These are phyloP conservation scores for Trypoxylon attenuatum DNA, from an alignment of 2,888 invertebrate species.

Conservation along the genomic window DNA sequence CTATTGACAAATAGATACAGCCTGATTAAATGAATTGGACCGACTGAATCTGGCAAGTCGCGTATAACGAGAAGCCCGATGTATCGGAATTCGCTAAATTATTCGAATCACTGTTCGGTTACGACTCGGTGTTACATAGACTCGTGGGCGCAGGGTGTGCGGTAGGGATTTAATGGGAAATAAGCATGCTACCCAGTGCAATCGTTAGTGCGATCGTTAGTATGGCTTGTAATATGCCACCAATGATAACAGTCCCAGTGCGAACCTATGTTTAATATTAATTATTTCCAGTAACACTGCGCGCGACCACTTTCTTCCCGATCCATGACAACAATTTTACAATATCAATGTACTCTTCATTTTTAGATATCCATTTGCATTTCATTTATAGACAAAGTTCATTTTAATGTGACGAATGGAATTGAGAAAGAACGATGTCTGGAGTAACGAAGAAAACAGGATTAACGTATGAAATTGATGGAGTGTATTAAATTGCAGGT, in stretches of 20 bases:
- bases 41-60: slow-evolving; percentile 1
- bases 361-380: too few species aligned
- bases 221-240: slow-evolving; percentile 30
- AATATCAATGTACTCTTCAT: too few species aligned
- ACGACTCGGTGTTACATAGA: slow-evolving; percentile 39
- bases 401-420: too few species aligned
- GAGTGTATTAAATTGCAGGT: slow-evolving; percentile 1
- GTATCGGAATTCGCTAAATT: slow-evolving; percentile 38
- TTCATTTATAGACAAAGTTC: too few species aligned
- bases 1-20: background rate
- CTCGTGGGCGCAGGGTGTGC: too few species aligned
- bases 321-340: too few species aligned
- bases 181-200: slow-evolving; percentile 30
- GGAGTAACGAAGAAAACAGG: too few species aligned
- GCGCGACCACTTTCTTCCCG: background rate
- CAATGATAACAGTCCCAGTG: slow-evolving; percentile 36
- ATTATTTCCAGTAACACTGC: slow-evolving; percentile 22
- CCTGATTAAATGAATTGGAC: background rate
- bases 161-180: slow-evolving; percentile 40
- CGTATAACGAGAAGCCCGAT: slow-evolving; percentile 27
- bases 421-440: too few species aligned
- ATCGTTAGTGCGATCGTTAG: slow-evolving; percentile 42
- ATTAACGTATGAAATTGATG: too few species aligned
- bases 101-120: slow-evolving; percentile 46
- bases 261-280: slow-evolving; percentile 39